Evolutionary conservation across 37 sponge, comb jelly and placozoan genomes (phyloP), one percentile per base, ranked within the genome.

Genomic region (Beroe ovata): DNA sequence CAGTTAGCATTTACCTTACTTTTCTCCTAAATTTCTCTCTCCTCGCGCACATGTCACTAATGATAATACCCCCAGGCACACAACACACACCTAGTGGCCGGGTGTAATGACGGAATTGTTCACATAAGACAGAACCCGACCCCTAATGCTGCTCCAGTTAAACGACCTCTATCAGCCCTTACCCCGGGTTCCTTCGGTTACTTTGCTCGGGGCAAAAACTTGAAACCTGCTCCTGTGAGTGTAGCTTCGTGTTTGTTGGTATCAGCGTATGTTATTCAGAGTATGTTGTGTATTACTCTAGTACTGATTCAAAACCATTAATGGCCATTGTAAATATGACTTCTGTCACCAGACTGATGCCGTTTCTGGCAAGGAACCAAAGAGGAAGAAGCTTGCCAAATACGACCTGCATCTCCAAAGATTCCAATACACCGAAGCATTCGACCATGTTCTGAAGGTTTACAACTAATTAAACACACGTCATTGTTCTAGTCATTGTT

Each of bases 51-150:
- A 58, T 58, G 11, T 58, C 18, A 18, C 18, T 19, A 58, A 58
- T 20, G 38, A 60, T 60, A 39, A 60, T 16, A 32, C 25, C 88
- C 40, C 25, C 89, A 96, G 97, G 93, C 99, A 0, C 72, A 91
- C 11, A 93, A 98, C 58, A 93, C 90, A 40, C 94, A 94, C 72
- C 90, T 98, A 0, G 93, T 94, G 29, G 99, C 94, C 60, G 99
- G 96, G 32, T 96, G 95, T 95, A 93, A 93, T 19, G 94, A 81
- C 26, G 90, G 91, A 23, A 89, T 94, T 1, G 90, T 98, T 16
- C 93, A 94, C 61, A 93, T 98, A 84, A 88, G 90, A 84, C 72
- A 89, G 21, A 90, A 71, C 35, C 84, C 64, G 2, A 39, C 39
- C 33, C 29, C 33, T 2, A 40, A 71, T 30, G 64, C 16, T 6